phyloP scores from a whole-genome alignment of 2,797 vertebrate genomes.

The Clarias pachynema region DNA sequence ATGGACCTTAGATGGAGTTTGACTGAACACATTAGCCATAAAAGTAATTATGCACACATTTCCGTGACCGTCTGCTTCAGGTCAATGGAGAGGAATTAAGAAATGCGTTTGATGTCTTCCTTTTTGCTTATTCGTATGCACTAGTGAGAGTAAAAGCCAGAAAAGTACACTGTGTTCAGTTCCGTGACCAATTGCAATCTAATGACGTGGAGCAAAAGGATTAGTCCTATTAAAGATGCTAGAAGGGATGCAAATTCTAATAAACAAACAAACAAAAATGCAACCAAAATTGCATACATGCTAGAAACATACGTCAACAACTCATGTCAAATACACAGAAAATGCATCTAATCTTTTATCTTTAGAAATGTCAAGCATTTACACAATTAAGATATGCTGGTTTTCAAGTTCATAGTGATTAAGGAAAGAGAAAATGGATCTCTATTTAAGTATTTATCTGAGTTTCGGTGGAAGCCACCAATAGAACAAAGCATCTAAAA shows the following conservation, averaged over 20 bases:
- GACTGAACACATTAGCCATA: constrained; percentile 49
- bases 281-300: too few species aligned
- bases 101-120: constrained; percentile 31
- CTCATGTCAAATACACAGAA: not conserved
- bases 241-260: not conserved
- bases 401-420: not conserved
- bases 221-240: constrained; percentile 36
- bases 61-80: constrained; percentile 32
- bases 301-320: not conserved
- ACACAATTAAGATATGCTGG: not conserved
- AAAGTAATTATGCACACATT: constrained; percentile 50
- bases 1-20: constrained; percentile 47
- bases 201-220: constrained; percentile 6
- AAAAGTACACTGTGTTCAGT: not conserved
- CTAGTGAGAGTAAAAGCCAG: constrained; percentile 2
- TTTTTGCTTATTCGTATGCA: constrained; percentile 10
- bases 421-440: not conserved
- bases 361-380: not conserved
- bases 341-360: not conserved
- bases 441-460: not conserved
- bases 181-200: not conserved
- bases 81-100: constrained; percentile 48
- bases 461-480: not conserved
- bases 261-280: too few species aligned
- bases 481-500: not conserved